These are phyloP conservation scores for Acanthaster planci DNA, from an alignment of 35 echinoderm and acorn worm genomes.

Conservation along the genomic window DNA sequence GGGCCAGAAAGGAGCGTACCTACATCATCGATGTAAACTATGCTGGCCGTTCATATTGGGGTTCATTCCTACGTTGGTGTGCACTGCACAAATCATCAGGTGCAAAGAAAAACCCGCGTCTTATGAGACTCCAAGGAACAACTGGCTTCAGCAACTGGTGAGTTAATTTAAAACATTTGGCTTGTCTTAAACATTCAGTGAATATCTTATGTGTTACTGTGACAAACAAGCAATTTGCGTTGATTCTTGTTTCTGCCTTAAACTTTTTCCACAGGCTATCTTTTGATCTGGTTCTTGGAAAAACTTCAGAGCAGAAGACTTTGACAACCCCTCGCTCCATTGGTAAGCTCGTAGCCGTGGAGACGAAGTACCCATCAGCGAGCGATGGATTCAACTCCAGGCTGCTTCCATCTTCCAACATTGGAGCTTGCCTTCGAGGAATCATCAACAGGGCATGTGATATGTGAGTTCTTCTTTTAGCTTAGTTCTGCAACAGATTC, in stretches of 20 bases:
- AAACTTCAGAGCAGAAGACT: background rate
- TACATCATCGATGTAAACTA: background rate
- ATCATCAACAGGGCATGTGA: conserved; percentile 19
- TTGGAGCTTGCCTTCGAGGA: background rate
- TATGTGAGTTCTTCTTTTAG: background rate
- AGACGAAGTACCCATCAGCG: conserved; percentile 14
- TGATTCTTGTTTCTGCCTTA: no score
- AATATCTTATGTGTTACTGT: no score
- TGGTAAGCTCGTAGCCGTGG: conserved; percentile 20
- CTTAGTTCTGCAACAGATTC: no score
- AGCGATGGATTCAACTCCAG: background rate
- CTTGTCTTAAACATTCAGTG: no score
- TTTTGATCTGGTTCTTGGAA: conserved; percentile 13
- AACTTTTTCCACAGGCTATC: background rate
- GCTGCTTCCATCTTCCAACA: background rate
- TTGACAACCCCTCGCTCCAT: conserved; percentile 7
- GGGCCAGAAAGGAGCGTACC: background rate
- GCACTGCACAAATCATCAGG: background rate
- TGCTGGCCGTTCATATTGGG: background rate
- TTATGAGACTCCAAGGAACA: conserved; percentile 12
- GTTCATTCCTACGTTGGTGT: background rate
- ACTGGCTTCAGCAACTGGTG: background rate
- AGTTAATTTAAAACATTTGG: background rate
- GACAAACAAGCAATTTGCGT: no score
- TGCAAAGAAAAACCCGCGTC: background rate